Base-by-base conservation (phyloP, 2,797 vertebrate genomes). In the Poliocrania exsul region DNA sequence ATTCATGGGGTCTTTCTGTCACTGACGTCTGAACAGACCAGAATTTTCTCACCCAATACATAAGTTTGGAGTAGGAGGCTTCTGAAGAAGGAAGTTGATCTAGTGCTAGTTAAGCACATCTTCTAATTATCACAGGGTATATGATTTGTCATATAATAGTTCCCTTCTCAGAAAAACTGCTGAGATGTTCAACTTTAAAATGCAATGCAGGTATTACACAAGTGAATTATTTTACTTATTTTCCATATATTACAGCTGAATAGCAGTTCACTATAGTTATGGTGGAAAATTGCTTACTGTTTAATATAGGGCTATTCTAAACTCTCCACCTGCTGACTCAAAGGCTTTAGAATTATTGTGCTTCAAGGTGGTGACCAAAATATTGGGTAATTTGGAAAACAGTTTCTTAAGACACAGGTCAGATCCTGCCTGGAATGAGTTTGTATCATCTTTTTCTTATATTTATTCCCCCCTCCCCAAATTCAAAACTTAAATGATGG, bases 171-270 rank as follows among this genome's bases (percentile, higher is more conserved):
- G 71, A 80, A 87, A 92, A 95, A 89, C 65, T 90, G 87, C 90
- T 93, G 91, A 96, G 81, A 74, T 51, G 38, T 61, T 74, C 65
- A 80, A 89, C n/a, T 90, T 91, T 15, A 81, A 91, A 96, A 93
- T 72, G 80, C 49, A 81, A 40, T 74, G 46, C 72, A 88, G 53
- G 72, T 95, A 87, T 86, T 91, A 86, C 65, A 81, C 44, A 91
- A 94, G 75, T 93, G 91, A 96, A 92, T 93, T 92, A 94, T 87
- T 94, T 94, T 50, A 80, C 56, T 81, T 95, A 64, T 95, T 94
- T 95, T 94, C 92, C 81, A 92, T 93, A 90, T 86, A 88, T 92
- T 92, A 87, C 44, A 93, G 82, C 60, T 91, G 72, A 94, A 91
- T 85, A 95, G 53, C 75, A 89, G 29, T 53, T 92, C 75, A 71